Percentiles rank a stretch among this genome's conserved stretches.
These are phyloP conservation scores for Apoda limacodes DNA, from an alignment of 2,888 invertebrate species.

Conservation along the genomic window DNA sequence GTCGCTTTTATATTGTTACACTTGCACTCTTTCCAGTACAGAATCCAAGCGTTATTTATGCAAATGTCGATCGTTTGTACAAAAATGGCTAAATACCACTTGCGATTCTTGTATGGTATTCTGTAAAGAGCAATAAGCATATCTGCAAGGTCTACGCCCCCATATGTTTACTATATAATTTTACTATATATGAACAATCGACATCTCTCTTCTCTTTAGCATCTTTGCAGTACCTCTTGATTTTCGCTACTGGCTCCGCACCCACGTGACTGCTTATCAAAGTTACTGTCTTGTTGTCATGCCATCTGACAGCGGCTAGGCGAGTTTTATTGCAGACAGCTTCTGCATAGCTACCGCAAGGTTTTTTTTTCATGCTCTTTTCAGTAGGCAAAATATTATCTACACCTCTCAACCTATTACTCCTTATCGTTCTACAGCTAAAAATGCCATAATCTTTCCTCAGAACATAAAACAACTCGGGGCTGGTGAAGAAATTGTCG, in stretches of 20 bases:
- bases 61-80: constrained; percentile 8
- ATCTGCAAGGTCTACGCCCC: no score
- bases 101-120: no score
- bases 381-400: constrained; percentile 17
- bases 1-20: no score
- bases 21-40: constrained; percentile 4
- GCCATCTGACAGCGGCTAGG: constrained; percentile 21
- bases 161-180: no score
- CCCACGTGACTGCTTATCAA: no score
- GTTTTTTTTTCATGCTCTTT: constrained; percentile 22
- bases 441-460: constrained; percentile 22
- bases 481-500: constrained; percentile 20
- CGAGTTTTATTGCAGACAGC: no score
- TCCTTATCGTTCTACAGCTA: constrained; percentile 19
- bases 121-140: no score
- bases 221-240: no score
- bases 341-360: constrained; percentile 17
- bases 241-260: no score
- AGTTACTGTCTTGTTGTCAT: constrained; percentile 27
- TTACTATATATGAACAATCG: no score
- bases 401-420: constrained; percentile 21
- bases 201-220: no score
- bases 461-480: constrained; percentile 19
- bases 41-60: constrained; percentile 2
- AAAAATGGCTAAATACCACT: no score